A percentile compares a stretch with the other conserved stretches of the same genome.
phyloP scores from a whole-genome alignment of 2,888 invertebrate species.

The Rotaria sp. region DNA sequence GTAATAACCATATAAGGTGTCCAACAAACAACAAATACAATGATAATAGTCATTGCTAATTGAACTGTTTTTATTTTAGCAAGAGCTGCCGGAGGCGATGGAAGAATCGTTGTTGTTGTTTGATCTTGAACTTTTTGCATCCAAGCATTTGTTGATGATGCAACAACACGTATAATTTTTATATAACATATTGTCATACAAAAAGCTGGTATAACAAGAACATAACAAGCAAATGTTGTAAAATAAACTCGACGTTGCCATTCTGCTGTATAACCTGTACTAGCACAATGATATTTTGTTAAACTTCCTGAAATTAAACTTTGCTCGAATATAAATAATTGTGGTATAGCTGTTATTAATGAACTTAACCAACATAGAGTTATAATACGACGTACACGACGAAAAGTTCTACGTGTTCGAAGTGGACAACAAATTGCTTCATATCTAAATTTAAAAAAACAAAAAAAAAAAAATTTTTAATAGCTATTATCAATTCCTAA shows the following conservation, averaged over 20 bases:
- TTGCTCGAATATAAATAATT: conserved; percentile 56
- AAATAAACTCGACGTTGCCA: conserved; percentile 57
- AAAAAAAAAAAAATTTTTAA: too few species aligned
- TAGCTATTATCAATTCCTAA: too few species aligned
- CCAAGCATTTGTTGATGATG: not conserved
- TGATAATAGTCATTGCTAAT: conserved; percentile 56
- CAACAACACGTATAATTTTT: conserved; percentile 51
- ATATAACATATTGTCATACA: conserved; percentile 56
- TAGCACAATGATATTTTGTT: conserved; percentile 50
- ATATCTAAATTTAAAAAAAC: not conserved
- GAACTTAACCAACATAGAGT: conserved; percentile 53
- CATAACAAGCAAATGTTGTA: conserved; percentile 55
- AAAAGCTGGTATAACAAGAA: conserved; percentile 53
- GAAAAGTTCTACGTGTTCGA: not conserved
- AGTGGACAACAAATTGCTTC: conserved; percentile 23
- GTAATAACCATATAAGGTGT: conserved; percentile 57
- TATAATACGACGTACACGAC: conserved; percentile 44
- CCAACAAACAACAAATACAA: conserved; percentile 56
- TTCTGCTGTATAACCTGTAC: conserved; percentile 54
- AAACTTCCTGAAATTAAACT: conserved; percentile 26
- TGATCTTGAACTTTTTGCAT: not conserved
- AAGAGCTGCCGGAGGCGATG: conserved; percentile 46
- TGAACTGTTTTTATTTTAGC: conserved; percentile 54
- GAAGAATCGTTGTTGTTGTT: not conserved
- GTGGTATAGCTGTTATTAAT: conserved; percentile 54